Base-by-base conservation (phyloP, 2,888 invertebrate species). In the Stenodera caucasica region DNA sequence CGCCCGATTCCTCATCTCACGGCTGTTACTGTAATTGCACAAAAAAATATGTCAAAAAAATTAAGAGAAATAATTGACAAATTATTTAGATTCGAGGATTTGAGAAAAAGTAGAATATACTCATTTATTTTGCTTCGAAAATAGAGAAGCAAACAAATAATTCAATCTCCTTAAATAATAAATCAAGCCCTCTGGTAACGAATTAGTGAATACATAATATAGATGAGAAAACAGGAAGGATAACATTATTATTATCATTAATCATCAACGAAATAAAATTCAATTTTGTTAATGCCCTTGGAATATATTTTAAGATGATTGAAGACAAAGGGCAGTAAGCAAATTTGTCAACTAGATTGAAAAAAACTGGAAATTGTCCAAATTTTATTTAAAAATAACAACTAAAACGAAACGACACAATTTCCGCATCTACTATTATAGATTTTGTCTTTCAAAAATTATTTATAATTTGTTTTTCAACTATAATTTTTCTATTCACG, bases 1-100 rank as follows among this genome's bases (percentile, higher is more conserved):
- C 9, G 95, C 95, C 76, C 89, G 85, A 77, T 96, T 96, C 64
- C 96, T 86, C 71, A 90, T 88, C 76, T 91, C 90, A 60, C 94
- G 87, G 75, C 89, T 90, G 72, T 87, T 89, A 68, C 90, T 90
- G 81, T 18, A 70, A 69, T 30, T 60, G 57, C 9, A 32, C 21
- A 52, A 30, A 18, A 49, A 23, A 12, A n/a, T n/a, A n/a, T 49
- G 23, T 50, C 2, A 35, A 33, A 21, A 23, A 37, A 33, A 30
- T 37, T 35, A 35, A 15, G 14, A 33, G n/a, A n/a, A n/a, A n/a
- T n/a, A n/a, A n/a, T n/a, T n/a, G n/a, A n/a, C n/a, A n/a, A n/a
- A n/a, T n/a, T n/a, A n/a, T n/a, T n/a, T n/a, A n/a, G n/a, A n/a
- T n/a, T n/a, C n/a, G n/a, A n/a, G n/a, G n/a, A n/a, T n/a, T n/a